phyloP scores from a whole-genome alignment of 2,888 invertebrate genomes.

The Xestoiulus laeticollis region DNA sequence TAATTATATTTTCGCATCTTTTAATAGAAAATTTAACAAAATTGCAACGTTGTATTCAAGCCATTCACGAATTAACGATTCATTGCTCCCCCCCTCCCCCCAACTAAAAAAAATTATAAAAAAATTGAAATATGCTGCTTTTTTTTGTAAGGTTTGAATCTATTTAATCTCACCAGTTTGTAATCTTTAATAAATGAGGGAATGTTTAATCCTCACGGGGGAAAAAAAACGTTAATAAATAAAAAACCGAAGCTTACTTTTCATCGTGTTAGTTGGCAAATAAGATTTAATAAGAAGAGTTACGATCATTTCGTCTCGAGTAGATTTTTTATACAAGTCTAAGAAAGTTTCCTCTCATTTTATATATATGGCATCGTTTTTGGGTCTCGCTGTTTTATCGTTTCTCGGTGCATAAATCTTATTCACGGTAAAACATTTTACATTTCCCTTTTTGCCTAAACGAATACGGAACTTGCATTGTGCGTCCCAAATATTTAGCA shows the following conservation, averaged over 20 bases:
- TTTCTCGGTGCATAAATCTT: not conserved
- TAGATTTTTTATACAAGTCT: not conserved
- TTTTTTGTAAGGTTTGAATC: no score
- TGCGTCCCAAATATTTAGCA: conserved; percentile 10
- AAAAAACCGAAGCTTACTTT: not conserved
- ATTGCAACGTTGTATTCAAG: no score
- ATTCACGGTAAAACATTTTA: not conserved
- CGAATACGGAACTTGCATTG: not conserved
- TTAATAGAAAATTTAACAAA: no score
- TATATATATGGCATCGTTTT: not conserved
- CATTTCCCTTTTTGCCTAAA: not conserved
- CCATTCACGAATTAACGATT: no score
- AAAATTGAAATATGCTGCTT: no score
- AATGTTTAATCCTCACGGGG: not conserved
- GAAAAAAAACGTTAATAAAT: not conserved
- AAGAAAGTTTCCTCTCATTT: not conserved
- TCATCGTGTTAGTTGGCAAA: not conserved
- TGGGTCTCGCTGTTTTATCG: not conserved
- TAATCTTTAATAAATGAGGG: not conserved
- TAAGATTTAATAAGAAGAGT: not conserved
- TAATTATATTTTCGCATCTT: no score
- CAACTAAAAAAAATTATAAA: no score
- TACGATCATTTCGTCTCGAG: not conserved
- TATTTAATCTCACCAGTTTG: not conserved
- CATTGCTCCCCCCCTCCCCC: no score